phyloP scores from a whole-genome alignment of 2,888 invertebrate species.

The Brachycybe producta region DNA sequence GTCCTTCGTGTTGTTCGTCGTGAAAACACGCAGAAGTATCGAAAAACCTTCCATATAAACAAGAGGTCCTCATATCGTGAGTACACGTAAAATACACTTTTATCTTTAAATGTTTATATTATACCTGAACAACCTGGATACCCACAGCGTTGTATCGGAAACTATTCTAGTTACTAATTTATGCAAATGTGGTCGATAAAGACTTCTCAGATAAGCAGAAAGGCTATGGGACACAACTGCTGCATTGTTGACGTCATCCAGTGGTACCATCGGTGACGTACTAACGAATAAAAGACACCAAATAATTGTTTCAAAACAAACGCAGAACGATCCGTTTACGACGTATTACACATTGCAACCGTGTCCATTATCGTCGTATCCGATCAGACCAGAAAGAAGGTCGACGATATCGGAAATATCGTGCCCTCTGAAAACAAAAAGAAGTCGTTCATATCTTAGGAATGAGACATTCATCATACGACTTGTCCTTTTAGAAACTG shows the following conservation, averaged over 20 bases:
- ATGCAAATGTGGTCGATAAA: constrained; percentile 64
- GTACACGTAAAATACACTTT: constrained; percentile 26
- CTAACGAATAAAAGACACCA: too few relatives aligned
- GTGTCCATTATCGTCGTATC: constrained; percentile 5
- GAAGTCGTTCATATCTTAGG: too few relatives aligned
- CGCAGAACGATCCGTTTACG: too few relatives aligned
- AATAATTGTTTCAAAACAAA: too few relatives aligned
- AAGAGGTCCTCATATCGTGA: constrained; percentile 4
- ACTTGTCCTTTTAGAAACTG: too few relatives aligned
- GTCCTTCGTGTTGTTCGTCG: constrained; percentile 73
- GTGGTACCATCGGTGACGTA: too few relatives aligned
- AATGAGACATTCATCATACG: too few relatives aligned
- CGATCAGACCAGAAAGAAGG: not conserved
- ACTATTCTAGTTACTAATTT: constrained; percentile 67
- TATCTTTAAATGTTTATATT: constrained; percentile 21
- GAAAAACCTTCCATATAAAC: constrained; percentile 64
- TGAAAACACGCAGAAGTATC: constrained; percentile 76
- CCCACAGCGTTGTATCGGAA: constrained; percentile 74
- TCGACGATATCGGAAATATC: constrained; percentile 9
- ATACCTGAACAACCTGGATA: constrained; percentile 71
- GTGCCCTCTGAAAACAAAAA: constrained; percentile 10
- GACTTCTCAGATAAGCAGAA: constrained; percentile 69
- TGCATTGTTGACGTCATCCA: constrained; percentile 13
- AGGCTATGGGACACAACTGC: constrained; percentile 76
- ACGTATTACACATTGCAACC: too few relatives aligned